phyloP scores from a whole-genome alignment of 2,888 invertebrate species.

The Perizoma affinitatum region DNA sequence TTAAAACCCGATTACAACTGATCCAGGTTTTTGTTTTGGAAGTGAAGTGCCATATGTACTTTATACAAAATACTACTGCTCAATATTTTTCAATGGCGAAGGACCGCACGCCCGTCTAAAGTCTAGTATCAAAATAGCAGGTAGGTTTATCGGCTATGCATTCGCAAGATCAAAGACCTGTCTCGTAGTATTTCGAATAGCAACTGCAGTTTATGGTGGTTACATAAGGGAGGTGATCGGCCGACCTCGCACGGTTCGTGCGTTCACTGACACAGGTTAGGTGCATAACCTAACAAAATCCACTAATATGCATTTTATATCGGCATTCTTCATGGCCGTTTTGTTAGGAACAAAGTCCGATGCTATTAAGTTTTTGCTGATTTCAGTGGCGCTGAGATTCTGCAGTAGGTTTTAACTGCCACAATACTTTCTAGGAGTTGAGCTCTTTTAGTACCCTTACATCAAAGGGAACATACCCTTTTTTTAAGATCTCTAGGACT shows the following conservation, averaged over 20 bases:
- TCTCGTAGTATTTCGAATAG: slow-evolving; percentile 55
- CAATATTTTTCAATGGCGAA: not conserved
- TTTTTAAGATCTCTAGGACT: no score
- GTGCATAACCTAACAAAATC: slow-evolving; percentile 62
- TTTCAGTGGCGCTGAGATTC: slow-evolving; percentile 5
- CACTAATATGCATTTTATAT: slow-evolving; percentile 43
- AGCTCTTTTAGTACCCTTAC: no score
- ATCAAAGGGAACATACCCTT: no score
- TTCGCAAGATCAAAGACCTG: slow-evolving; percentile 63
- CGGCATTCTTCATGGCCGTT: slow-evolving; percentile 17
- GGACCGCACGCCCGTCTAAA: slow-evolving; percentile 1
- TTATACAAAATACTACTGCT: not conserved
- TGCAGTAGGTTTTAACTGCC: not conserved
- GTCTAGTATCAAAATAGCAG: slow-evolving; percentile 40
- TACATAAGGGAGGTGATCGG: slow-evolving; percentile 78
- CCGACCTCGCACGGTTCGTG: slow-evolving; percentile 70
- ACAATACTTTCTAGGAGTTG: no score
- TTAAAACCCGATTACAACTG: no score
- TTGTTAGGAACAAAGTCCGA: slow-evolving; percentile 25
- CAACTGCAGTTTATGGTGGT: slow-evolving; percentile 55
- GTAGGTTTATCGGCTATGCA: slow-evolving; percentile 44
- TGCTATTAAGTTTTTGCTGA: slow-evolving; percentile 25
- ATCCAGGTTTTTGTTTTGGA: no score
- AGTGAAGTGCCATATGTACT: not conserved
- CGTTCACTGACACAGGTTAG: slow-evolving; percentile 60